Evolutionary conservation across 1,140 invertebrate genomes (phyloP).

Genomic region (Zaprionus gabonicus): DNA sequence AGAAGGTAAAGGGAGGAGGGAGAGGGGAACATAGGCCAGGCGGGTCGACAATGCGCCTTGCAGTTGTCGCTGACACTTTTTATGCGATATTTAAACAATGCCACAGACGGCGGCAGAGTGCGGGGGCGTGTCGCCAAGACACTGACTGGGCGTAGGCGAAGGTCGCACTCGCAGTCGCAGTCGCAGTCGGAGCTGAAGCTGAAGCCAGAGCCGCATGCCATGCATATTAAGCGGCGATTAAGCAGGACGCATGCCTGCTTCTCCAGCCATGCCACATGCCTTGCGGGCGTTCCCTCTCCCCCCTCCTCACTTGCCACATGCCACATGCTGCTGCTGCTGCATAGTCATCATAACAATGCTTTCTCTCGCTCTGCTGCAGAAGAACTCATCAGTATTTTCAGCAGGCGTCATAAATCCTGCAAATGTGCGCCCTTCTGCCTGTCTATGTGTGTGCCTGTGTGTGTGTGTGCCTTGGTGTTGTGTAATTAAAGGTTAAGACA

Average conservation of each 20-base stretch:
- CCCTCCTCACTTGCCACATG: not conserved
- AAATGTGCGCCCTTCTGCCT: not conserved
- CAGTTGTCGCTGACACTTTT: constrained; percentile 44
- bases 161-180: constrained; percentile 40
- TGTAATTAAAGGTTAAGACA: constrained; percentile 71
- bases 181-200: not conserved
- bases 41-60: constrained; percentile 14
- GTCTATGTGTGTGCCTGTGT: not conserved
- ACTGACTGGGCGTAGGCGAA: constrained; percentile 36
- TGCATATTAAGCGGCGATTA: constrained; percentile 79
- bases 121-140: constrained; percentile 1
- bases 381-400: constrained; percentile 54
- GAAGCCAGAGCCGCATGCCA: constrained; percentile 54
- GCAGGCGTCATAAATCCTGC: constrained; percentile 66
- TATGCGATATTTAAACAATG: constrained; percentile 58
- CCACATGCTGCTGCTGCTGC: constrained; percentile 40
- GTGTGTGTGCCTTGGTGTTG: constrained; percentile 24
- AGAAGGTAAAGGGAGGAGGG: not conserved
- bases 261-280: constrained; percentile 18
- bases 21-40: not conserved
- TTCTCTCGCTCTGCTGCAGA: not conserved
- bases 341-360: constrained; percentile 50
- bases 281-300: not conserved
- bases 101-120: constrained; percentile 4
- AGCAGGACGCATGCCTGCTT: constrained; percentile 31